These are phyloP conservation scores for Diuraphis noxia DNA, from an alignment of 1,140 invertebrate species.

Conservation along the genomic window DNA sequence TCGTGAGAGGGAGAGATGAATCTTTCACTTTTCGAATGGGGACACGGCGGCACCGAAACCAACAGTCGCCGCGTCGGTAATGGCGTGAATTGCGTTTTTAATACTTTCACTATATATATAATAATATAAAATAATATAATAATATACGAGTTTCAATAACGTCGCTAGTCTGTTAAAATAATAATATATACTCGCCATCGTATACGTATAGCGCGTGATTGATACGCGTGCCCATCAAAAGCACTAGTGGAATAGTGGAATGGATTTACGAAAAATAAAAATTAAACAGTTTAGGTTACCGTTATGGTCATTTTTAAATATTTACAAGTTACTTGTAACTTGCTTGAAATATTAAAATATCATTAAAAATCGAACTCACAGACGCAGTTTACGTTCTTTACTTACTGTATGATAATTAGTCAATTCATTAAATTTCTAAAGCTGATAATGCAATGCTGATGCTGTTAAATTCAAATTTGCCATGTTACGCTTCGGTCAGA, in stretches of 20 bases:
- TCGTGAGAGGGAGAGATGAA: not conserved
- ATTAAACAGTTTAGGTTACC: not conserved
- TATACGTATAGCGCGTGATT: not conserved
- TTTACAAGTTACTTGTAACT: not conserved
- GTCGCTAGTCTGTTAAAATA: not conserved
- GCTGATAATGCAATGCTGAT: not conserved
- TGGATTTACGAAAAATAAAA: not conserved
- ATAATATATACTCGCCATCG: not conserved
- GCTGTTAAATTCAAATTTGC: not conserved
- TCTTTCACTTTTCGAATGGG: slow-evolving; percentile 52
- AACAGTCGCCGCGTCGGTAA: not conserved
- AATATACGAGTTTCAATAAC: not conserved
- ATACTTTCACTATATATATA: slow-evolving; percentile 33
- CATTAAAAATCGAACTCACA: not conserved
- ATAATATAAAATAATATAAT: not conserved
- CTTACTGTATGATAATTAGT: not conserved
- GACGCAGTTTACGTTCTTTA: not conserved
- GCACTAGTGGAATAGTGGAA: not conserved
- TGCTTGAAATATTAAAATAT: not conserved
- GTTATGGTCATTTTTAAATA: not conserved
- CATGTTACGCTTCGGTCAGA: not conserved
- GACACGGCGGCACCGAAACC: slow-evolving; percentile 1
- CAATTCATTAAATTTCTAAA: not conserved
- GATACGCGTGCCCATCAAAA: not conserved
- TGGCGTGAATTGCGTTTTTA: not conserved